These are phyloP conservation scores for Cyanoramphus novaezelandiae DNA, from an alignment of 2,113 vertebrate genomes.

Conservation along the genomic window DNA sequence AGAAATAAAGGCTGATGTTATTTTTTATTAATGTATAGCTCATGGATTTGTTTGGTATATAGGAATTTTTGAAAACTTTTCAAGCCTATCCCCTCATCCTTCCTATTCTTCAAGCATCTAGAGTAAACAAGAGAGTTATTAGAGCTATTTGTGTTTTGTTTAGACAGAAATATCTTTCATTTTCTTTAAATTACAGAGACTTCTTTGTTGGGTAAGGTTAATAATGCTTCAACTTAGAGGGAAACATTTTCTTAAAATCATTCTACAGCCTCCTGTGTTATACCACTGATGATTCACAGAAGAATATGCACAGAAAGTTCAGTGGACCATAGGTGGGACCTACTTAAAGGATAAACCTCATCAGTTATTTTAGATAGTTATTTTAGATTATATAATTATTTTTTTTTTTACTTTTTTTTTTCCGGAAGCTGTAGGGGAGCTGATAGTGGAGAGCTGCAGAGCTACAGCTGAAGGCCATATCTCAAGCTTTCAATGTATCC, in stretches of 20 bases:
- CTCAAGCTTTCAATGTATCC: background rate
- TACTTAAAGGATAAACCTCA: background rate
- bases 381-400: background rate
- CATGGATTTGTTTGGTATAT: background rate
- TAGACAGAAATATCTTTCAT: background rate
- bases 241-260: background rate
- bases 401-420: no score
- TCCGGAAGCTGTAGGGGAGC: background rate
- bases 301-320: background rate
- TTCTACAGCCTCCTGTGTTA: background rate
- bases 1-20: background rate
- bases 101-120: background rate
- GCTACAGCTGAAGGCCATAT: background rate
- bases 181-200: background rate
- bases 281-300: background rate
- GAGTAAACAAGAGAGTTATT: background rate
- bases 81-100: accelerated
- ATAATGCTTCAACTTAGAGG: background rate
- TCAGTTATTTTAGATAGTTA: background rate
- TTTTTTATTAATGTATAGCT: background rate
- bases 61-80: background rate
- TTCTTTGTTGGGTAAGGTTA: background rate
- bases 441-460: background rate
- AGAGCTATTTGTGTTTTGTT: accelerated
- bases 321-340: background rate